Conservation (phyloP, 1,140 invertebrate genomes). For the Solen grandis region DNA sequence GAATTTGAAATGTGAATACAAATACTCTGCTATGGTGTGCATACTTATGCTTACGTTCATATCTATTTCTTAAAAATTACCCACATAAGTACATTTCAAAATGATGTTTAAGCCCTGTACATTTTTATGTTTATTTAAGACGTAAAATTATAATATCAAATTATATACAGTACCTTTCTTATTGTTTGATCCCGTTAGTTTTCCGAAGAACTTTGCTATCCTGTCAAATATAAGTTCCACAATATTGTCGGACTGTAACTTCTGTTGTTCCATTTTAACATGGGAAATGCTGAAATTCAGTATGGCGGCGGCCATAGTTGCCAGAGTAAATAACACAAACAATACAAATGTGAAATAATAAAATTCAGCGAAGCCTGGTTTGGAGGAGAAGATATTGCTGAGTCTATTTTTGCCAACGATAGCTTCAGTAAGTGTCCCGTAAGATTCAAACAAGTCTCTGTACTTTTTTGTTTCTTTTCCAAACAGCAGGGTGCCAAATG, state of each 20-base stretch:
- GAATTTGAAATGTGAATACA: no score
- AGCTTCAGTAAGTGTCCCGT: conserved; percentile 62
- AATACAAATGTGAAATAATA: conserved; percentile 89
- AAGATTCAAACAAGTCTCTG: conserved; percentile 62
- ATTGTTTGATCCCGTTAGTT: not conserved
- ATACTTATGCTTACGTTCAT: no score
- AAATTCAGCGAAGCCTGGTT: conserved; percentile 87
- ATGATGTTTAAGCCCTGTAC: no score
- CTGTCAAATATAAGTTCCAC: conserved; percentile 49
- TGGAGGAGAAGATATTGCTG: conserved; percentile 85
- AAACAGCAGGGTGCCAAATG: conserved; percentile 68
- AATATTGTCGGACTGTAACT: conserved; percentile 53
- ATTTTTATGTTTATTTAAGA: not conserved
- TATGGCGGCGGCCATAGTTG: conserved; percentile 92
- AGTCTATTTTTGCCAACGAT: conserved; percentile 90
- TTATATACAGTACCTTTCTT: not conserved
- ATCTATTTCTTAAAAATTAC: no score
- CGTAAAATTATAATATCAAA: not conserved
- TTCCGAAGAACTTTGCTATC: conserved; percentile 53
- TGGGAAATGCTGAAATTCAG: conserved; percentile 85
- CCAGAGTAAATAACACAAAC: conserved; percentile 88
- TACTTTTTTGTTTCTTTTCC: conserved; percentile 61
- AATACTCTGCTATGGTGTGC: no score
- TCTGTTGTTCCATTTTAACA: conserved; percentile 47
- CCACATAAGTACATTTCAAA: no score